Conservation (phyloP, 2,888 invertebrate genomes). For the Ectropis crepuscularia region DNA sequence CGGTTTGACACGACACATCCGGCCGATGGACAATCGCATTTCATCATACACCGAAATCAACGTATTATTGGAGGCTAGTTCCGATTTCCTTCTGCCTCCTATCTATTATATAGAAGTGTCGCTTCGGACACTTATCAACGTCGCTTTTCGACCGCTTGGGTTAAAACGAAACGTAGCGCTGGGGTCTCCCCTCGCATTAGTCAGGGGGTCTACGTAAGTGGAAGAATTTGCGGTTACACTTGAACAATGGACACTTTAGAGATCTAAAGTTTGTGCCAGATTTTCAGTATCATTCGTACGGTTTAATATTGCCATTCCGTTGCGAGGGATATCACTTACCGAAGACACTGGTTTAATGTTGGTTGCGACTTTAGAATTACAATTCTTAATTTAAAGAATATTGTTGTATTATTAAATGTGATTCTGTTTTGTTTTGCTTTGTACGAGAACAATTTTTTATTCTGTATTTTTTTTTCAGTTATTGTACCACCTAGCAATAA, state of each 20-base stretch:
- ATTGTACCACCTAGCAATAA: too few species aligned
- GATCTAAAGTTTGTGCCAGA: conserved; percentile 47
- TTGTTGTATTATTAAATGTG: too few species aligned
- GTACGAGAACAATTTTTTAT: too few species aligned
- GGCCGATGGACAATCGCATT: conserved; percentile 36
- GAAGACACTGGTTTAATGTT: conserved; percentile 13
- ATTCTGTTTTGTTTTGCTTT: too few species aligned
- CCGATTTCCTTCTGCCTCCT: conserved; percentile 59
- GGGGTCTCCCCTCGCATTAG: conserved; percentile 63
- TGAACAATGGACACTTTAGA: conserved; percentile 61
- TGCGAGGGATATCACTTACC: not conserved
- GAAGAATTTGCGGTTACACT: conserved; percentile 67
- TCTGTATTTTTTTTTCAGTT: too few species aligned
- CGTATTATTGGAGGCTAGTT: conserved; percentile 44
- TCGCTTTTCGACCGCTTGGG: conserved; percentile 65
- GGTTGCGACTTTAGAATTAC: too few species aligned
- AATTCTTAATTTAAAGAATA: too few species aligned
- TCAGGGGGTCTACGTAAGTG: conserved; percentile 67
- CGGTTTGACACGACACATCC: conserved; percentile 36
- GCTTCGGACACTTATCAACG: conserved; percentile 72
- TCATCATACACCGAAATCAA: conserved; percentile 35
- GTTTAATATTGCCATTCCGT: conserved; percentile 31
- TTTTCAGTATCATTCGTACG: conserved; percentile 25
- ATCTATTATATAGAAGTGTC: conserved; percentile 67
- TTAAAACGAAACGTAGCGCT: conserved; percentile 70